Percentiles rank a stretch among this genome's conserved stretches.
Evolutionary conservation across 1,140 invertebrate genomes (phyloP).

Genomic region (Scaptodrosophila lebanonensis): DNA sequence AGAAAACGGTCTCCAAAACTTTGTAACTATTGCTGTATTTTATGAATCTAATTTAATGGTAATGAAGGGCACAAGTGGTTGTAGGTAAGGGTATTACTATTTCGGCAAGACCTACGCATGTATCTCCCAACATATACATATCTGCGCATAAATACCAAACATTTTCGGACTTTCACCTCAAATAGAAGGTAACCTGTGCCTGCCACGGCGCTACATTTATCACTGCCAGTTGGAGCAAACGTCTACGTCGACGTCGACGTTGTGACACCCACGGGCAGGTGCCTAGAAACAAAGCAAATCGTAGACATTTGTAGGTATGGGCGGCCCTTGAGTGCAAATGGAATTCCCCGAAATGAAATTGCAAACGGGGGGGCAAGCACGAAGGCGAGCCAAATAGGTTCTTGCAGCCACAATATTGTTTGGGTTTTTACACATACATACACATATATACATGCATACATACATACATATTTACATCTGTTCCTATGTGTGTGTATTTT

Average conservation of each 20-base stretch:
- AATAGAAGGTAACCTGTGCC: conserved; percentile 21
- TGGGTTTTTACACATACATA: too few species aligned
- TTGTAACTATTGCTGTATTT: too few species aligned
- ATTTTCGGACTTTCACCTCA: conserved; percentile 57
- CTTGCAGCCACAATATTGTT: conserved; percentile 29
- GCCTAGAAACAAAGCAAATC: conserved; percentile 15
- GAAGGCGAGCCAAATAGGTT: conserved; percentile 12
- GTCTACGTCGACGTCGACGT: conserved; percentile 1
- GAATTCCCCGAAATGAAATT: conserved; percentile 67
- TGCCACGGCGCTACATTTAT: conserved; percentile 59
- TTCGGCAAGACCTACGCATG: too few species aligned
- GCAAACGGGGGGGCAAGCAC: conserved; percentile 23
- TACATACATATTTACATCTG: too few species aligned
- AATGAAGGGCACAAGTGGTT: too few species aligned
- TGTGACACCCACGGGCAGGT: conserved; percentile 44
- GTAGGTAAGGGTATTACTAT: too few species aligned
- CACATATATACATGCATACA: too few species aligned
- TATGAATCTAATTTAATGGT: too few species aligned
- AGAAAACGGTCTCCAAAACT: too few species aligned
- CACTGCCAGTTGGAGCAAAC: conserved; percentile 60
- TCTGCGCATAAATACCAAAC: conserved; percentile 69
- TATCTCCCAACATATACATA: conserved; percentile 9
- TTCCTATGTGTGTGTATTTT: conserved; percentile 60
- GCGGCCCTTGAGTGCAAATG: conserved; percentile 59
- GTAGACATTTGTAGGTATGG: not conserved